Base-by-base conservation (phyloP, 1,140 invertebrate species). In the Caenorhabditis brenneri region DNA sequence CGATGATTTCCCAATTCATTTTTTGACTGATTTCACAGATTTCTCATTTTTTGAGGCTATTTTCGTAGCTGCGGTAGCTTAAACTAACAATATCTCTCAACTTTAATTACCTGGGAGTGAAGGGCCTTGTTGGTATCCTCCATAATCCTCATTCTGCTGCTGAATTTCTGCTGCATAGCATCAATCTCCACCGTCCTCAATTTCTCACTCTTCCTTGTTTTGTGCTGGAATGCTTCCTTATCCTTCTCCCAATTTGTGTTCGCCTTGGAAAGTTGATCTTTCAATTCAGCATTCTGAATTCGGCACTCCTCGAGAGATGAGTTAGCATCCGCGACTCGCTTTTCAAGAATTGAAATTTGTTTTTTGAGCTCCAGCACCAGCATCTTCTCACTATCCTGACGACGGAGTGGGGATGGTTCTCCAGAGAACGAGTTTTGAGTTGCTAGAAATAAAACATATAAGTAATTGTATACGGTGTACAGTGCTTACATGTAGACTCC, bases 81-180 rank as follows among this genome's bases (percentile, higher is more conserved):
- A 46, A 29, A 83, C 2, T 15, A 36, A 0, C 5, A n/a, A 12
- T 49, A 36, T 85, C 0, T 39, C 0, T 82, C 10, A 36, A 15
- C n/a, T n/a, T n/a, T n/a, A n/a, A 24, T 29, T 60, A 88, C 87
- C 88, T 90, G 88, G 0, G 88, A 87, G 74, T 89, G 88, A 16
- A 89, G 69, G 9, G 82, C 82, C 74, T 89, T 89, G 82, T 89
- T 89, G 0, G 88, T 89, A 27, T 88, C 87, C 42, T 89, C 88
- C 87, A 89, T 90, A 51, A 89, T 89, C 42, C 88, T 86, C 88
- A 89, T 90, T 42, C 89, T 33, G 22, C 83, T 86, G 12, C 82
- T 69, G 84, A 90, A 89, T 82, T 89, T 89, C 51, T 88, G 88
- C 42, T 89, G 88, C 46, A 90, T 79, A 2, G 89, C 88, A 55